Evolutionary conservation across 2,797 vertebrate species (phyloP).

Genomic region (Mormyrus proboscirostris): DNA sequence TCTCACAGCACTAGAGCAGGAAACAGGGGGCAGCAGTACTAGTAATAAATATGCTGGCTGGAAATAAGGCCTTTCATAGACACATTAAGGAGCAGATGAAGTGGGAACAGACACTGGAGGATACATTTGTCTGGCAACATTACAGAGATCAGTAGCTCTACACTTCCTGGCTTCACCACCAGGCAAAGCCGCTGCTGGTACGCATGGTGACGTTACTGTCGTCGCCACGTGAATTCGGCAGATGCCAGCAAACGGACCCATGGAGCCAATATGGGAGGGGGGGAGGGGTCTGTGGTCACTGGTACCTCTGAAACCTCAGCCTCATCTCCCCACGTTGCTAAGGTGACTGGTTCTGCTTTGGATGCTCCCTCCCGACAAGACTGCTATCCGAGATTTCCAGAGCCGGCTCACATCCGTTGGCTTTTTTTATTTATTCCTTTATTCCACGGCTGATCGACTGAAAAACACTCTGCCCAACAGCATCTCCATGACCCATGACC

Average conservation of each 20-base stretch:
- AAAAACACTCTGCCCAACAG: not conserved
- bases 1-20: not conserved
- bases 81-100: constrained; percentile 7
- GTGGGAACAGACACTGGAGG: not conserved
- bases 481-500: not conserved
- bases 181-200: not conserved
- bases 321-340: not conserved
- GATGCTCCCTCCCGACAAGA: not conserved
- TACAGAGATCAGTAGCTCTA: constrained; percentile 14
- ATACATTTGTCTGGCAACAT: not conserved
- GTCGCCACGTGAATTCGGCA: not conserved
- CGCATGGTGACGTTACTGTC: not conserved
- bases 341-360: not conserved
- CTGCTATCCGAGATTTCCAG: constrained; percentile 1
- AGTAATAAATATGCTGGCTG: not conserved
- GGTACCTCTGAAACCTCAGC: not conserved
- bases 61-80: not conserved
- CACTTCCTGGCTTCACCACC: not conserved
- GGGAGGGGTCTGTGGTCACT: not conserved
- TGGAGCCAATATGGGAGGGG: not conserved
- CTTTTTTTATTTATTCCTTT: not conserved
- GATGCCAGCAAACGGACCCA: not conserved
- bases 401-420: not conserved
- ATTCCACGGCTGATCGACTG: not conserved
- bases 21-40: not conserved